Conservation (phyloP, 2,888 invertebrate species). For the Anodontia alba region DNA sequence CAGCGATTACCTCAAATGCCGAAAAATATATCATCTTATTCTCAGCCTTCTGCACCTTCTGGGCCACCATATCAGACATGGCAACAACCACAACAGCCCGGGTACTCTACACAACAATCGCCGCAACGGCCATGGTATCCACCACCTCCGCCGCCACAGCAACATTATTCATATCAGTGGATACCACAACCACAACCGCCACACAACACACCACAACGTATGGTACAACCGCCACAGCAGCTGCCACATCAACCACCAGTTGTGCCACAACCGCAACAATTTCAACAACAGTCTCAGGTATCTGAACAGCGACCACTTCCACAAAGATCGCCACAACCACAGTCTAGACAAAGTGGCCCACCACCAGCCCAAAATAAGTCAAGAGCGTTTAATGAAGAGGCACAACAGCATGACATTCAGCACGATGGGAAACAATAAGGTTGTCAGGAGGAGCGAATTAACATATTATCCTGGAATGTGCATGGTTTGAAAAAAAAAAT, state of each 20-base stretch:
- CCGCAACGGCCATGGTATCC: neutral
- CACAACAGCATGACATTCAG: neutral
- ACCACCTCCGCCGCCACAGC: neutral
- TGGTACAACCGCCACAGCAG: too few relatives aligned
- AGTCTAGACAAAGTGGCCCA: neutral
- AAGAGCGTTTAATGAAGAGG: neutral
- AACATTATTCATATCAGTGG: too few relatives aligned
- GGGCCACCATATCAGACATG: too few relatives aligned
- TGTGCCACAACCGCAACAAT: too few relatives aligned
- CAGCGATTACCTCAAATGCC: too few relatives aligned
- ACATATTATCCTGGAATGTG: neutral
- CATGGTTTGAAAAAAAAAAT: constrained; percentile 2
- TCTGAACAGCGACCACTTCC: neutral
- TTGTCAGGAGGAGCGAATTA: constrained; percentile 3
- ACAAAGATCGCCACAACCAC: neutral
- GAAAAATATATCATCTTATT: neutral
- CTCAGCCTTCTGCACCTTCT: too few relatives aligned
- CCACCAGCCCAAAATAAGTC: too few relatives aligned
- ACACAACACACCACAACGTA: too few relatives aligned
- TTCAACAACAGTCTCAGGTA: neutral
- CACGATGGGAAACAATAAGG: neutral
- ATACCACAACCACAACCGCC: too few relatives aligned
- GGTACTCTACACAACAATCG: too few relatives aligned
- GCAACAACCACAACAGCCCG: too few relatives aligned
- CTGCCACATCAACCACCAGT: too few relatives aligned